Base-by-base conservation (phyloP, 1,140 invertebrate species). In the Capitella teleta region DNA sequence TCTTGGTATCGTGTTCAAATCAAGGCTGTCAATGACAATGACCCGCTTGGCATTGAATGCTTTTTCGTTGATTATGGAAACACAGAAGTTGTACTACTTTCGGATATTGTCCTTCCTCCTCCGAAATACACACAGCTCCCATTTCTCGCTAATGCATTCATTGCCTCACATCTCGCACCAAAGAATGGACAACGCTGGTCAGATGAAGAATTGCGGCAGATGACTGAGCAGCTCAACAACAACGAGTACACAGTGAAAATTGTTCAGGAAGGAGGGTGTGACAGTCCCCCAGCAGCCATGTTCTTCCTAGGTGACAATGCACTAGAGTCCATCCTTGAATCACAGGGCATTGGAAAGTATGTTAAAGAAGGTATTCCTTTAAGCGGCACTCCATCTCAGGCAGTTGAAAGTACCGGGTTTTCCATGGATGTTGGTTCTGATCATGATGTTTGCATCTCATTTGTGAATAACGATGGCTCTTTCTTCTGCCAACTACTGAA, bases 31-130 rank as follows among this genome's bases (percentile, higher is more conserved):
- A 74, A 75, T 10, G 82, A 82, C 38, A 45, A 58, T 23, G 79
- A 5, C 36, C 16, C 16, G 5, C 32, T 12, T 24, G 42, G 24
- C 42, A 40, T n/a, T n/a, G 83, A 80, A 0, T 78, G 87, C 1
- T 75, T 80, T 26, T 87, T 86, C 54, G 78, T 87, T 5, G 86
- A 88, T 61, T 86, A 80, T 58, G 86, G 86, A 8, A 86, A 85
- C 60, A 51, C 42, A 14, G 57, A 62, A 37, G 37, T 38, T 8
- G 53, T 50, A 1, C 25, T 43, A 12, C 10, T 54, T 0, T 71
- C 66, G 45, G 77, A 83, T 57, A 75, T 86, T 1, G 86, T 78
- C 74, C 74, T 77, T 16, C 69, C 86, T 21, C 79, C 84, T 46
- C 74, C 72, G 24, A 74, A 80, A 52, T 78, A 83, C 24, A 75